Conservation (phyloP, 2,888 invertebrate species). For the Ormyrus rosae region DNA sequence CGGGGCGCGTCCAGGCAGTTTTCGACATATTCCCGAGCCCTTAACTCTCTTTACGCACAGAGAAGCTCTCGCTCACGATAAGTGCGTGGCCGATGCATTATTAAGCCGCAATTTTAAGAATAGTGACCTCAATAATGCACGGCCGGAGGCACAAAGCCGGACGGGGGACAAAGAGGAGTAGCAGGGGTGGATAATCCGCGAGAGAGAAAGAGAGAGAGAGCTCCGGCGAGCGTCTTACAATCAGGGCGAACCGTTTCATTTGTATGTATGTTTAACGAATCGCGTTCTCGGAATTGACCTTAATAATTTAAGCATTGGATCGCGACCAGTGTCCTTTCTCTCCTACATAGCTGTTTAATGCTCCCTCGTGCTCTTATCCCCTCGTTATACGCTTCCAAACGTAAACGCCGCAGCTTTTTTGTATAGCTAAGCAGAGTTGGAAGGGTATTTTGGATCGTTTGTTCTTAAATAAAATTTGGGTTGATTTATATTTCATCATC, state of each 20-base stretch:
- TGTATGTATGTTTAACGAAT: slow-evolving; percentile 62
- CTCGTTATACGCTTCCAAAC: not conserved
- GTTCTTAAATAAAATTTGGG: no score
- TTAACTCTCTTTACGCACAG: no score
- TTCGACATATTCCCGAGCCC: no score
- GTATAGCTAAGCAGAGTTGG: no score
- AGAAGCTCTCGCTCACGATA: no score
- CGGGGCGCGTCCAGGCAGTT: no score
- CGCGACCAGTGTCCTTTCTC: slow-evolving; percentile 37
- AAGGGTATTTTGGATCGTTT: no score
- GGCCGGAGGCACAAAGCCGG: not conserved
- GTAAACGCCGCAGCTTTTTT: not conserved
- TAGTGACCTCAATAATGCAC: slow-evolving; percentile 19
- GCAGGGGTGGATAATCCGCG: not conserved
- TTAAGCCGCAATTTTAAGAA: slow-evolving; percentile 15
- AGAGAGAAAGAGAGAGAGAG: no score
- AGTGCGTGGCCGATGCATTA: not conserved
- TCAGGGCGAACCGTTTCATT: slow-evolving; percentile 66
- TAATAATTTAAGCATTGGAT: slow-evolving; percentile 65
- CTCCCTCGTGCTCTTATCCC: slow-evolving; percentile 11
- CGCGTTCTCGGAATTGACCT: slow-evolving; percentile 45
- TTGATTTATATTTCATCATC: no score
- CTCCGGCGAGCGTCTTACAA: slow-evolving; percentile 56
- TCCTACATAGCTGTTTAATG: slow-evolving; percentile 6
- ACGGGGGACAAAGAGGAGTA: not conserved